phyloP scores from a whole-genome alignment of 2,888 invertebrate species.

The Ariolimax columbianus region DNA sequence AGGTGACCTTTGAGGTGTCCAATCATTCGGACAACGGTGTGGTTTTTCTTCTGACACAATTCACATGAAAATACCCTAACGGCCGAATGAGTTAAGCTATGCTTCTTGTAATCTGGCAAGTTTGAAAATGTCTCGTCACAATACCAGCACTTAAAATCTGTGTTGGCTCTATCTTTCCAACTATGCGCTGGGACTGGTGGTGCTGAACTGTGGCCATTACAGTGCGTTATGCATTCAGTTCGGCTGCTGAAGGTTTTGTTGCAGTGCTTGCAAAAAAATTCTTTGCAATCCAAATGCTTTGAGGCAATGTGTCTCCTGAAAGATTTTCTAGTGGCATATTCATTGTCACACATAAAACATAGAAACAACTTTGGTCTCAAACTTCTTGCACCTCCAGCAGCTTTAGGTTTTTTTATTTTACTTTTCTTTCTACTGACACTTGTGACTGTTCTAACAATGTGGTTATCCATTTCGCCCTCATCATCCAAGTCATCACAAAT shows the following conservation, averaged over 20 bases:
- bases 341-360: slow-evolving; percentile 44
- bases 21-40: slow-evolving; percentile 40
- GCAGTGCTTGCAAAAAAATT: slow-evolving; percentile 34
- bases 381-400: background rate
- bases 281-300: slow-evolving; percentile 34
- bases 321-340: slow-evolving; percentile 38
- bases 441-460: slow-evolving; percentile 34
- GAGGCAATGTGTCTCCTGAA: slow-evolving; percentile 35
- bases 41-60: slow-evolving; percentile 48
- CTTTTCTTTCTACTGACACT: background rate
- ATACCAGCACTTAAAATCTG: slow-evolving; percentile 39
- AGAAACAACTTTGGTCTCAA: background rate
- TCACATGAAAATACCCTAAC: slow-evolving; percentile 43
- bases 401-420: background rate
- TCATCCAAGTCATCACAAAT: slow-evolving; percentile 27
- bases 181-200: background rate
- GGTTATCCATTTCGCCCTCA: slow-evolving; percentile 11
- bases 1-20: slow-evolving; percentile 45
- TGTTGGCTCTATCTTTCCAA: slow-evolving; percentile 7
- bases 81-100: slow-evolving; percentile 39
- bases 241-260: slow-evolving; percentile 18
- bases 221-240: slow-evolving; percentile 44
- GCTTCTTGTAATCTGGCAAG: slow-evolving; percentile 38
- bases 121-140: slow-evolving; percentile 32
- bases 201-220: slow-evolving; percentile 27